Conservation (phyloP, 2,113 vertebrate species). For the Brachypodius melanocephalos region DNA sequence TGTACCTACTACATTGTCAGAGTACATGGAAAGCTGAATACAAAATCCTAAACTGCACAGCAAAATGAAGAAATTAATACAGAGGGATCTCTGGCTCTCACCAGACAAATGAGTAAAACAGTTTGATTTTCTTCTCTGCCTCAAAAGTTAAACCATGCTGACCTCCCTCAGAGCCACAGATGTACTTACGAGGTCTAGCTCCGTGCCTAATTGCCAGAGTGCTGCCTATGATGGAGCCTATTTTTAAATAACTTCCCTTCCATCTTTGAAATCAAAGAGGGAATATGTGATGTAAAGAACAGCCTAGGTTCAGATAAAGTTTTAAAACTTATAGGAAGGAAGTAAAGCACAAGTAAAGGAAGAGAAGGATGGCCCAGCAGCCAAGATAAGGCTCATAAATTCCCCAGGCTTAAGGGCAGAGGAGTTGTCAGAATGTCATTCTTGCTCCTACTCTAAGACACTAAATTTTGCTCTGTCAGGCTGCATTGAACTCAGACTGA, state of each 20-base stretch:
- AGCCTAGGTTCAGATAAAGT: conserved; percentile 37
- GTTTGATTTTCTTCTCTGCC: not conserved
- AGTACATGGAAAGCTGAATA: not conserved
- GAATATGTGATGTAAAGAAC: conserved; percentile 2
- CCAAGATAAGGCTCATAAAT: conserved; percentile 33
- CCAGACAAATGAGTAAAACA: not conserved
- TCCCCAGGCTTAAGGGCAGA: not conserved
- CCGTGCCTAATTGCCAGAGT: conserved; percentile 19
- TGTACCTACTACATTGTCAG: fast-evolving
- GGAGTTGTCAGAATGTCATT: not conserved
- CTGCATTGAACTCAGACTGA: not conserved
- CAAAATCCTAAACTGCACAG: not conserved
- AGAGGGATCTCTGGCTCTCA: not conserved
- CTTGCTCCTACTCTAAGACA: fast-evolving
- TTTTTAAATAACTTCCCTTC: conserved; percentile 62
- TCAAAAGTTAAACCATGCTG: conserved; percentile 22
- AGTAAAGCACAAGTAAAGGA: conserved; percentile 20
- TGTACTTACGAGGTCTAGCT: conserved; percentile 9
- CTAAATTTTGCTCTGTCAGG: not conserved
- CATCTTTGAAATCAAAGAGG: conserved; percentile 56
- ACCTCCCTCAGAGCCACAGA: conserved; percentile 49
- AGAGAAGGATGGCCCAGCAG: not conserved
- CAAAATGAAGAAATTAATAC: not conserved
- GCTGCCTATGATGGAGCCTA: not conserved
- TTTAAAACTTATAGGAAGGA: conserved; percentile 25